A percentile compares a stretch with the other conserved stretches of the same genome.
Conservation (phyloP, 2,888 invertebrate genomes). For the Epinotia brunnichana region DNA sequence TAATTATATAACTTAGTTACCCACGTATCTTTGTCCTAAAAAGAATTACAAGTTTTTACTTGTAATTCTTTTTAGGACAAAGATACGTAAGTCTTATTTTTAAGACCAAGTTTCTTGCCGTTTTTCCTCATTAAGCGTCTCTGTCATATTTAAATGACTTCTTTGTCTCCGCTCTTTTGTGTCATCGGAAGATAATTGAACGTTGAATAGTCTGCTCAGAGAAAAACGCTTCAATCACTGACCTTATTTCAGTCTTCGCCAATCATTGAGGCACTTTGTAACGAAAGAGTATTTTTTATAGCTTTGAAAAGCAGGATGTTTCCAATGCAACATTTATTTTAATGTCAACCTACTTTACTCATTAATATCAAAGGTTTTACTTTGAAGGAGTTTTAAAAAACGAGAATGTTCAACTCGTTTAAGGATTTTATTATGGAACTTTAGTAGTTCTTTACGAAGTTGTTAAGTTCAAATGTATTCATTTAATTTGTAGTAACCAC, state of each 20-base stretch:
- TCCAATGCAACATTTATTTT: no score
- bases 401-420: no score
- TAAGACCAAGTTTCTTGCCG: background rate
- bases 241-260: background rate
- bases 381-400: no score
- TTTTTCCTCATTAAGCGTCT: conserved; percentile 32
- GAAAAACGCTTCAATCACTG: background rate
- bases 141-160: conserved; percentile 35
- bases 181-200: conserved; percentile 26
- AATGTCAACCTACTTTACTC: no score
- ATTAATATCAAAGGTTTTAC: no score
- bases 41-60: background rate
- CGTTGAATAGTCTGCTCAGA: conserved; percentile 1
- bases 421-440: no score
- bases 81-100: no score
- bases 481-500: no score
- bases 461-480: no score
- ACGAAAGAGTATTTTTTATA: background rate
- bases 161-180: conserved; percentile 29
- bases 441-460: no score
- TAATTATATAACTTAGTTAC: background rate
- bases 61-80: no score
- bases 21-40: background rate
- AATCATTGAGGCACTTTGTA: background rate
- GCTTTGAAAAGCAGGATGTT: no score